Evolutionary conservation across 2,113 vertebrate genomes (phyloP), one percentile per base, ranked within the genome.

Genomic region (Nanorana parkeri): DNA sequence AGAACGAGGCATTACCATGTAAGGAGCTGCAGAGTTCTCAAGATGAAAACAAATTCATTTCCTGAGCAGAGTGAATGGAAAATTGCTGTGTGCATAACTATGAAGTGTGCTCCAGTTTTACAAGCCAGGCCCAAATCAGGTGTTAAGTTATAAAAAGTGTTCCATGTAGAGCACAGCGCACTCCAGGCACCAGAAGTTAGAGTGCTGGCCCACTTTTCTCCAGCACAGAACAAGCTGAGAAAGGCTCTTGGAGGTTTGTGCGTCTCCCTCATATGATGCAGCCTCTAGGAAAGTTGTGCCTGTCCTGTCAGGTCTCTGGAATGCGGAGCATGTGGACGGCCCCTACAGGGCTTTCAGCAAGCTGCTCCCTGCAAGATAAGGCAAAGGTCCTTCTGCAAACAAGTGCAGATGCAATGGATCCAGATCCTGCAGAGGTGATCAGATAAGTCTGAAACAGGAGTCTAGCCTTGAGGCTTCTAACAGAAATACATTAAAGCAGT

Each of bases 261-360:
- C 58, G 1, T 3, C 58, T n/a, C 11, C 58, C 58, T 61, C 4
- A 32, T 21, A 32, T 5, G 8, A 36, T 36, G 32, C 5, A 32
- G 29, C 24, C n/a, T 24, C 10, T 15, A 15, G 64, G 68, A 72
- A 16, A 15, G n/a, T 26, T 15, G 19, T 26, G 58, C 78, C 66
- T 68, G 78, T n/a, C 78, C 67, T 3, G 13, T 80, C 78, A 69
- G 36, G 78, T 41, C 55, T 41, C 52, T 24, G 78, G 78, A 80
- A 80, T 80, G 78, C 3, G 4, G 55, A 28, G 32, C 36, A 80
- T 71, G 67, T n/a, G n/a, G n/a, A n/a, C 26, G 58, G 72, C 54
- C 73, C 73, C 73, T 47, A 36, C 24, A 8, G 58, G 55, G 73
- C 20, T 74, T 74, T 55, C 72, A 21, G 17, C 55, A 19, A 61